Evolutionary conservation across 1,140 invertebrate genomes (phyloP), one percentile per base, ranked within the genome.

Genomic region (Drosophila gunungcola): DNA sequence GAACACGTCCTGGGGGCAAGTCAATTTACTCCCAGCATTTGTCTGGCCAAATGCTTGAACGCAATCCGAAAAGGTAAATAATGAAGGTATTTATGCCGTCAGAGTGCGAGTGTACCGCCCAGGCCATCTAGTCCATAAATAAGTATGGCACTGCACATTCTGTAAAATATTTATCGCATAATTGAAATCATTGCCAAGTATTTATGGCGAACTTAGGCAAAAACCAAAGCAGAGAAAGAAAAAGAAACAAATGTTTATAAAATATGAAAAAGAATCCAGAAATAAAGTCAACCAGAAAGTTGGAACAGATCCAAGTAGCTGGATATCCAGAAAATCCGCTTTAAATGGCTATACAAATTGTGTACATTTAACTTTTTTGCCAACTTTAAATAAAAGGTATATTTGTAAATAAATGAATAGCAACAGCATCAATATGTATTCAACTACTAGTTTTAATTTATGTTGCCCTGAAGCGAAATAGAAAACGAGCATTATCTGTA

Each of bases 21-120:
- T 68, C 65, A 86, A 86, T 86, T 86, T 88, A 65, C 65, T 83
- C 57, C 32, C 38, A 41, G n/a, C 68, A 68, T 65, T 68, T 75
- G 56, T 69, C 55, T 57, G 52, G 25, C 4, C 25, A 48, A 69
- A 56, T 49, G 51, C 67, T 56, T 34, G 74, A 74, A 80, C 70
- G 76, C 73, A 89, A 84, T 89, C 72, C 73, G 45, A 32, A 80
- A 73, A 89, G 78, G 84, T 89, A 89, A 89, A 89, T 83, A 89
- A 80, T 68, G 65, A 88, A 79, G 69, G 85, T 72, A 78, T 84
- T 80, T 74, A 68, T 84, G 72, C 65, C 72, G 53, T 45, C 55
- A 61, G 46, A 62, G 51, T 62, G 49, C 43, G 39, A 67, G 41
- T 36, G 42, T 32, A 9, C 38, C 34, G 32, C 51, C 51, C 61